Base-by-base conservation (phyloP, 2,888 invertebrate species). In the Alitta virens region DNA sequence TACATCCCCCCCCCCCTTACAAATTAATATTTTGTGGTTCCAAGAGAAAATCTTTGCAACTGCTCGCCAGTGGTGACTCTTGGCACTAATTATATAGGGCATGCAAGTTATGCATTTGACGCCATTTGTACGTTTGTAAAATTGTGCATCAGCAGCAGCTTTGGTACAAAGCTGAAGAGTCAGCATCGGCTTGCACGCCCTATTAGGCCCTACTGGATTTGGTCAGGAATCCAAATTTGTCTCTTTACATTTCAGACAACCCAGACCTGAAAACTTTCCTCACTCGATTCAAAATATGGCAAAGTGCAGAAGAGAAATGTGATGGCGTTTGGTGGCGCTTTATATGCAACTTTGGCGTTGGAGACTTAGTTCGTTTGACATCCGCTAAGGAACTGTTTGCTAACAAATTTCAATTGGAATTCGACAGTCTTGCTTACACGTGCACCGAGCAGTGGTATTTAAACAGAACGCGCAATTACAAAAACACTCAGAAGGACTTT, bases 311-410 rank as follows among this genome's bases (percentile, higher is more conserved):
- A 1, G 59, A 55, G 21, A 46, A n/a, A 12, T 78, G 78, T 65
- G 53, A 60, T n/a, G 77, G 78, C 2, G 69, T 67, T 51, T 72
- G 70, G 63, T 71, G 74, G 0, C 71, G 73, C 7, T 73, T 72
- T 16, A 71, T 79, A 2, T 79, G 79, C 53, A 70, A 77, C 1
- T 74, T 75, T 59, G 78, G 78, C 5, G 67, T 74, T 0, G 72
- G 71, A 3, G 79, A 79, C 60, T 66, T 79, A 0, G 58, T 62
- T 1, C 56, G 64, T 38, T 64, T 78, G 2, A 58, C 65, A 0
- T 60, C 65, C 2, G 64, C 68, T 18, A 69, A 67, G 23, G 70
- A 74, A 50, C 62, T 78, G 21, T 79, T 79, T 65, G 74, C 72
- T 2, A 78, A 79, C 60, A 79, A 79, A 62, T 72, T 79, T 57